A percentile compares a stretch with the other conserved stretches of the same genome.
Evolutionary conservation across 37 sponge, comb jelly and placozoan species (phyloP).

Genomic region (Hormiphora californensis): DNA sequence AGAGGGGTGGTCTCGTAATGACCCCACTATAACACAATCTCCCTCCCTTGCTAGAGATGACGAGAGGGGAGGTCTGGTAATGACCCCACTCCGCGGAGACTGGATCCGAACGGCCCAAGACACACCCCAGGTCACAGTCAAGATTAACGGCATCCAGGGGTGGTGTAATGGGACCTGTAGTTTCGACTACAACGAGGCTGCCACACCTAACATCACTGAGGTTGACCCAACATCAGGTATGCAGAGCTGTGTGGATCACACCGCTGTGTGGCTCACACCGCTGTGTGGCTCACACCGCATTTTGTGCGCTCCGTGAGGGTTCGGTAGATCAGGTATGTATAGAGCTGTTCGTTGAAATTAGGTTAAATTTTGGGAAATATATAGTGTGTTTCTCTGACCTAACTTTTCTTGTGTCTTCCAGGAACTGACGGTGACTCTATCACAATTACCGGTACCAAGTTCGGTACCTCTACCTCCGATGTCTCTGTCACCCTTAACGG

Average conservation of each 20-base stretch:
- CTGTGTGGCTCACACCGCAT: too few relatives aligned
- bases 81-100: slow-evolving; percentile 23
- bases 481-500: slow-evolving; percentile 1
- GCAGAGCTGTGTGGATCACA: too few relatives aligned
- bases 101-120: not conserved
- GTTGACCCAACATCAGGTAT: not conserved
- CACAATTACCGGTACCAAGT: not conserved
- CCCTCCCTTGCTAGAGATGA: not conserved
- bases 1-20: slow-evolving; percentile 9
- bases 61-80: slow-evolving; percentile 9
- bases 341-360: too few relatives aligned
- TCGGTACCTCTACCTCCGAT: not conserved
- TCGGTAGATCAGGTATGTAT: too few relatives aligned
- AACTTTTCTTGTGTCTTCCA: too few relatives aligned
- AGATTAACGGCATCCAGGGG: not conserved
- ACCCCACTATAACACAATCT: too few relatives aligned
- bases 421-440: not conserved
- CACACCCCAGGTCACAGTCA: slow-evolving; percentile 17
- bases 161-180: not conserved
- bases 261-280: too few relatives aligned
- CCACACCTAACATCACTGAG: not conserved
- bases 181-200: not conserved
- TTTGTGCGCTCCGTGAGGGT: too few relatives aligned
- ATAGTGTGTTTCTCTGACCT: too few relatives aligned
- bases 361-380: too few relatives aligned